Evolutionary conservation across 2,113 vertebrate genomes (phyloP), one percentile per base, ranked within the genome.

Genomic region (Rhinoderma darwinii): DNA sequence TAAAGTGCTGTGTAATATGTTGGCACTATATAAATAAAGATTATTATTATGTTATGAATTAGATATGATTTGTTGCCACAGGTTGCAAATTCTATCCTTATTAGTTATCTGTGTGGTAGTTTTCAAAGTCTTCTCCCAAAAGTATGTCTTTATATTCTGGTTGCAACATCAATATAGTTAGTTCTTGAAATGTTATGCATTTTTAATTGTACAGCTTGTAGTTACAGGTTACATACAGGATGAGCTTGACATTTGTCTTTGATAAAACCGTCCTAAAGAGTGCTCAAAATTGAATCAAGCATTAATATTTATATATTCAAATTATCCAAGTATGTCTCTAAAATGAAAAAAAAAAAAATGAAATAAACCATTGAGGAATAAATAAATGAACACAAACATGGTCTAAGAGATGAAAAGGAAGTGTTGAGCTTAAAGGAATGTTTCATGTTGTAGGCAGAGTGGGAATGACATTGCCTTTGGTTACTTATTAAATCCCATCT

Each of bases 401-500:
- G 68, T 54, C 22, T n/a, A 74, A 37, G 44, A 72, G 66, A 84
- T 84, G 35, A 74, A 84, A 74, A 70, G 82, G 25, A 56, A 74
- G n/a, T 56, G n/a, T 50, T 56, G 35, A 27, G 47, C 32, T 74
- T 73, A 84, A 84, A 84, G 63, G 47, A 73, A 72, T 84, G 82
- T 84, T 84, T 74, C 47, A 84, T 74, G 66, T 84, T 50, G 82
- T 74, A 32, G 27, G 44, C 5, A 20, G 44, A 51, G 35, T 73
- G 47, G 22, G 47, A 74, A 54, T 84, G 82, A 56, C 68, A 84
- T 84, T 84, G 66, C 68, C 47, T 73, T 74, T 59, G 63, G 82
- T 83, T 51, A 72, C 66, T 84, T 74, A 74, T 73, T 84, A 73
- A 83, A 18, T 74, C 82, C 68, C 27, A 54, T 73, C 32, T 84